Base-by-base conservation (phyloP, 2,888 invertebrate species). In the Danaus chrysippus region DNA sequence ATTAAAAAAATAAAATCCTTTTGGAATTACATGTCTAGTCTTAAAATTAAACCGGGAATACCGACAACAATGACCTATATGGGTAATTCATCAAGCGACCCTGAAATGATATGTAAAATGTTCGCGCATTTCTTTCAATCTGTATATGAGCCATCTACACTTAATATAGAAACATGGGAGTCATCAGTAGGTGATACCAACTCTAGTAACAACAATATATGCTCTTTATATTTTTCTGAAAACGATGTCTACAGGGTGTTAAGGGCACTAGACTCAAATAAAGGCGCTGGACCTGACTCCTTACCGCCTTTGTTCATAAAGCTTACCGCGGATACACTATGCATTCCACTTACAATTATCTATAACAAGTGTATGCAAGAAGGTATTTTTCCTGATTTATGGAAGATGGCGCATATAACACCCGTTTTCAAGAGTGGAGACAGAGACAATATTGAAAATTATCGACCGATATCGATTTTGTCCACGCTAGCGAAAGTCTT, bases 291-390 rank as follows among this genome's bases (percentile, higher is more conserved):
- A 0, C 42, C 19, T 13, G 54, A 59, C 43, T n/a, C 43, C 23
- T 23, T 54, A 13, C 53, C 54, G 9, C 59, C 53, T n/a, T n/a
- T 17, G 19, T 54, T 59, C 42, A n/a, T 53, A 9, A 53, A 42
- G 10, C 13, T 12, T n/a, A 41, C 43, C 12, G 42, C 42, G 12
- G 12, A 59, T 9, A 12, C 11, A 41, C 9, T 42, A 3, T 42
- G 42, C 23, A 54, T 43, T 10, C 23, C 43, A 8, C 13, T 53
- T 2, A 3, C 12, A 19, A 46, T 15, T 2, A 58, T 58, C 12
- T 59, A 19, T 54, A 54, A 59, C 13, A 54, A 43, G 42, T 59
- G n/a, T n/a, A n/a, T n/a, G n/a, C n/a, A n/a, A n/a, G n/a, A n/a
- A n/a, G n/a, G n/a, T n/a, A n/a, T n/a, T n/a, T n/a, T n/a, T n/a